Evolutionary conservation across 2,797 vertebrate species (phyloP), one percentile per base, ranked within the genome.

Genomic region (Mastacembelus armatus): DNA sequence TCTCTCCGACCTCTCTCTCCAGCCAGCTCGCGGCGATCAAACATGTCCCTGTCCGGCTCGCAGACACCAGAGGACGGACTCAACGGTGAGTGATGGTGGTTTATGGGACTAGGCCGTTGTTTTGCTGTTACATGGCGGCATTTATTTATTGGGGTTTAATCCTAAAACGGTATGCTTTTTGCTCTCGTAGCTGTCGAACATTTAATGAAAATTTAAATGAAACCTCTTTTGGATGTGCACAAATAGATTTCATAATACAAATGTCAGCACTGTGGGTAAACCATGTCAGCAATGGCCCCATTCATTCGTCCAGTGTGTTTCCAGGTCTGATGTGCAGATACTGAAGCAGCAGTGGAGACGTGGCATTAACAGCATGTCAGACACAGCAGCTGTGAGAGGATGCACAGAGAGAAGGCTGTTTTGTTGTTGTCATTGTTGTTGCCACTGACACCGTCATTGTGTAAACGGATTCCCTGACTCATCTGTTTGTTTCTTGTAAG

Each of bases 391-490:
- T 43, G 61, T 60, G 48, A 44, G 54, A 68, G 59, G 52, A 32
- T 15, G 63, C 49, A 36, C 54, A 40, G 27, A 58, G 65, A 47
- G 19, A 30, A 29, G 36, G 18, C 55, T 50, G 69, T 52, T 63
- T 71, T 32, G 3, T 40, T 24, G 51, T 66, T 58, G 72, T 71
- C 18, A 60, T 81, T 85, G 78, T 85, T 80, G 80, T 85, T 85
- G 76, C 66, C 78, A 64, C 78, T 50, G 65, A 45, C 52, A 44
- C 81, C 32, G 71, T 73, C 65, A 74, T 77, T 86, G 86, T 89
- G 66, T 90, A 91, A 91, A 89, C 58, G 77, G 85, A 88, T 92
- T 91, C 71, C 69, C 80, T 89, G 89, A 91, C 90, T 91, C 89
- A 90, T 77, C 85, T 92, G 83, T 87, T 84, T 84, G 77, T 85